A percentile compares a stretch with the other conserved stretches of the same genome.
Evolutionary conservation across 2,888 invertebrate genomes (phyloP).

Genomic region (Clanis bilineata): DNA sequence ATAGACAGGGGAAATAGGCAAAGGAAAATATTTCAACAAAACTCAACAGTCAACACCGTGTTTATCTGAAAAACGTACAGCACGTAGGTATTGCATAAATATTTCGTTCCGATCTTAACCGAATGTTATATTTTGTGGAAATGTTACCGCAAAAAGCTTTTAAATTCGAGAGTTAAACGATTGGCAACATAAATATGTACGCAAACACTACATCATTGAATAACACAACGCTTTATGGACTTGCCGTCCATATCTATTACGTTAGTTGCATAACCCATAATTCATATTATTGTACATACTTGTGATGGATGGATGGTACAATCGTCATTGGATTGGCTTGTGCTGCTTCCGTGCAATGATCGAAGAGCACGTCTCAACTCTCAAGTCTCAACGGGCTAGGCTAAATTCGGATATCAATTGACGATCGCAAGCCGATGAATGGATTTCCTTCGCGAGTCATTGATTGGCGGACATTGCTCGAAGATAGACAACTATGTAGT

Average conservation of each 20-base stretch:
- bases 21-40: slow-evolving; percentile 47
- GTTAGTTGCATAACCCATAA: slow-evolving; percentile 4
- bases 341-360: slow-evolving; percentile 8
- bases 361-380: slow-evolving; percentile 39
- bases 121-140: not conserved
- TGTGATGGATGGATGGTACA: not conserved
- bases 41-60: slow-evolving; percentile 45
- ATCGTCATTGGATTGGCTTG: not conserved
- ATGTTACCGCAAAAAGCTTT: not conserved
- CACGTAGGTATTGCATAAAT: slow-evolving; percentile 32
- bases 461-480: slow-evolving; percentile 22
- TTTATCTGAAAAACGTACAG: slow-evolving; percentile 38
- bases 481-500: not conserved
- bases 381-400: slow-evolving; percentile 59
- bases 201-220: not conserved
- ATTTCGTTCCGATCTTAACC: slow-evolving; percentile 21
- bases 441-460: slow-evolving; percentile 48
- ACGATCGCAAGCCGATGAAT: slow-evolving; percentile 69
- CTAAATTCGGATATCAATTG: slow-evolving; percentile 71
- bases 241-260: not conserved
- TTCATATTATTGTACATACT: not conserved
- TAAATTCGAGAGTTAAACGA: not conserved
- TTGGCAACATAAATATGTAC: not conserved
- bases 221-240: not conserved
- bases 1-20: slow-evolving; percentile 39